Base-by-base conservation (phyloP, 2,888 invertebrate genomes). In the Apoderus coryli region DNA sequence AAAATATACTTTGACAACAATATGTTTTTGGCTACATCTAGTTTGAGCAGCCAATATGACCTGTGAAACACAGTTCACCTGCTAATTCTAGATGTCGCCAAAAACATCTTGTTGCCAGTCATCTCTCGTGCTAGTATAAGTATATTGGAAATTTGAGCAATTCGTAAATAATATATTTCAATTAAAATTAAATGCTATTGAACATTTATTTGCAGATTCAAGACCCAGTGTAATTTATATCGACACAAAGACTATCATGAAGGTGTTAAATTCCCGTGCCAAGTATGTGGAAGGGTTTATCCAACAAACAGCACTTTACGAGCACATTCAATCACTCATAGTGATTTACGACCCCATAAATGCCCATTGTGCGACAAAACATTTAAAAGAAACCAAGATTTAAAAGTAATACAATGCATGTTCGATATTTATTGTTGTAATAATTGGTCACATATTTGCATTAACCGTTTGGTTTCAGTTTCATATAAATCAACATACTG, bases 401-500 rank as follows among this genome's bases (percentile, higher is more conserved):
- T 78, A 38, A 76, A 76, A 64, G 73, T 71, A 57, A 42, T n/a
- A n/a, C n/a, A n/a, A n/a, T n/a, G n/a, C n/a, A n/a, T n/a, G n/a
- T n/a, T n/a, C n/a, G n/a, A n/a, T n/a, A n/a, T n/a, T n/a, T n/a
- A n/a, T n/a, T n/a, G n/a, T 13, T 10, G 27, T 14, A 27, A 11
- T 7, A 28, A 16, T 16, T 7, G 9, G 10, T 14, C 13, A 14
- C 13, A 14, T 24, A 13, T 10, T 19, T 22, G 5, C 10, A 10
- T 10, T 16, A 12, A 11, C 22, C 4, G 11, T 35, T 35, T 27
- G 27, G 32, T 64, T 65, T 34, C 57, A 72, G 69, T 76, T 76
- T 51, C 77, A 78, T 49, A 70, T 75, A 46, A 77, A 77, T 51
- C 75, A 75, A 46, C 77, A 78, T 46, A 76, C 76, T n/a, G 77